Base-by-base conservation (phyloP, 2,888 invertebrate species). In the Stegana nigrithorax region DNA sequence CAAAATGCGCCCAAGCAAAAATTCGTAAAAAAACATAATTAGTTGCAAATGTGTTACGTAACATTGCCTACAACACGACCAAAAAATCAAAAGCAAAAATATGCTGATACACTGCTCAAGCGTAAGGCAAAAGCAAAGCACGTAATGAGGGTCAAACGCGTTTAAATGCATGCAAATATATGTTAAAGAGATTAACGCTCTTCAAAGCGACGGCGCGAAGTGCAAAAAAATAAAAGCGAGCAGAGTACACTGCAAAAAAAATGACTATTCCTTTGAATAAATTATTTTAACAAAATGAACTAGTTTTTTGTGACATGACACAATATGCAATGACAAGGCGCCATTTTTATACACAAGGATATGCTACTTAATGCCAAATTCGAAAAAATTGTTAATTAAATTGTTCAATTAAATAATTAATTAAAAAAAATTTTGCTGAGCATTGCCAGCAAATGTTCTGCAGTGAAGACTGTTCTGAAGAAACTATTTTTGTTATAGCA, bases 141-240 rank as follows among this genome's bases (percentile, higher is more conserved):
- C 61, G 60, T 80, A 80, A 78, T 78, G 75, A 80, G 79, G 75
- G 78, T 80, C 80, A 80, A 77, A 77, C 68, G 76, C 74, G 79
- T 71, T 72, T 80, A 81, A 81, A 79, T 79, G 72, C 73, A 75
- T 80, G 81, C 80, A 80, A 80, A 80, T 80, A 72, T 80, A 80
- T 81, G 82, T 76, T 81, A 81, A 78, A 80, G 72, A 71, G 80
- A 81, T 81, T 81, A 80, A 75, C 75, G 72, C 72, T 73, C 78
- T 77, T 81, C 72, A 75, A 80, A 75, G 76, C 58, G 62, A 71
- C 59, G n/a, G 60, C 32, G 62, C 47, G 25, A 17, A 36, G 19
- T 25, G 21, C 25, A 53, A 17, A 21, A 27, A 39, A 32, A 50
- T 57, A 23, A 53, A 59, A 29, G 19, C 27, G 51, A 45, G 61